Evolutionary conservation across 2,797 vertebrate species (phyloP).

Genomic region (Okamejei kenojei): DNA sequence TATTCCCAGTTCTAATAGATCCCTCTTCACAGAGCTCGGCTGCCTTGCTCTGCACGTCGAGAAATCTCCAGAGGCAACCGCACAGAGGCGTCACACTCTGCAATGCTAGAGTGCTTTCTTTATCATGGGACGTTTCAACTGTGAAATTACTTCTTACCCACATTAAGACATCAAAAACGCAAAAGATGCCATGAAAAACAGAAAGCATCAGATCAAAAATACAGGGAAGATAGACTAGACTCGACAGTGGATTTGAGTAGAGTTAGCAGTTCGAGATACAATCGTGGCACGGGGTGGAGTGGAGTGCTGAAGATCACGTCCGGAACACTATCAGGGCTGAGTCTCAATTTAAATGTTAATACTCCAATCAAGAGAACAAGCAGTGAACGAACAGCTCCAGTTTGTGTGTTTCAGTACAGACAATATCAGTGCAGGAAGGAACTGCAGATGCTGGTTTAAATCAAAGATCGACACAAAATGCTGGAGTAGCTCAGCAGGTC

Average conservation of each 20-base stretch:
- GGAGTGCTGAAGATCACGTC: not conserved
- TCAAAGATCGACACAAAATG: too few species aligned
- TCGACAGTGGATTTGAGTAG: not conserved
- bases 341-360: not conserved
- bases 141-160: slow-evolving; percentile 37
- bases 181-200: not conserved
- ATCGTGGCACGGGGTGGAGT: not conserved
- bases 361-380: not conserved
- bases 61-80: slow-evolving; percentile 28
- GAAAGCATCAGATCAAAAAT: not conserved
- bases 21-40: slow-evolving; percentile 29
- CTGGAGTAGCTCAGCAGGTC: too few species aligned
- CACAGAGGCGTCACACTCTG: not conserved
- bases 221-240: not conserved
- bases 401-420: not conserved
- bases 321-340: not conserved
- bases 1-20: slow-evolving; percentile 29
- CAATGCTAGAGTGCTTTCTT: slow-evolving; percentile 33
- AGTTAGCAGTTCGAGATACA: not conserved
- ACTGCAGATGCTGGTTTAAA: too few species aligned
- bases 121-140: slow-evolving; percentile 34
- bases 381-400: not conserved
- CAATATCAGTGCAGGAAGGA: not conserved
- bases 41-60: not conserved
- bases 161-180: slow-evolving; percentile 34